Conservation (phyloP, 2,113 vertebrate species). For the Pycnonotus jocosus region DNA sequence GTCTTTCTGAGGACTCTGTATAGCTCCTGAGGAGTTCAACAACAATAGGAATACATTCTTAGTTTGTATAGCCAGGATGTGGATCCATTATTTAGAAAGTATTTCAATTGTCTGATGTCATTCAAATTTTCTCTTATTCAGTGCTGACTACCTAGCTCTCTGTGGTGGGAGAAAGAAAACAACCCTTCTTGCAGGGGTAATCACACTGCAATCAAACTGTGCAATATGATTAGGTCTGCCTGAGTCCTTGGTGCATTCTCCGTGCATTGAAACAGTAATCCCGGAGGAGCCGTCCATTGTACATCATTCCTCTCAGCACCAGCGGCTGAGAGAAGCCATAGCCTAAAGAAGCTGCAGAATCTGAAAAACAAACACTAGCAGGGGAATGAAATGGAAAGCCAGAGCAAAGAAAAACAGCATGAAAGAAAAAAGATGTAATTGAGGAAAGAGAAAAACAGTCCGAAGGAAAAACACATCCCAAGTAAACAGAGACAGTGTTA, state of each 20-base stretch:
- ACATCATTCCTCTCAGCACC: not conserved
- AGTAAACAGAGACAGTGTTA: not conserved
- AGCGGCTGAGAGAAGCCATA: slow-evolving; percentile 25
- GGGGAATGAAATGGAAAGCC: slow-evolving; percentile 18
- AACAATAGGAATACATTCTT: slow-evolving; percentile 19
- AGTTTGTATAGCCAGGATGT: slow-evolving; percentile 25
- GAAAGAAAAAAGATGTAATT: slow-evolving; percentile 25
- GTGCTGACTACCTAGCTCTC: slow-evolving; percentile 10
- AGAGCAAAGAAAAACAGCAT: slow-evolving; percentile 13
- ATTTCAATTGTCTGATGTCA: slow-evolving; percentile 55
- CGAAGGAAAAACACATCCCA: not conserved
- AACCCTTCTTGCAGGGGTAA: slow-evolving; percentile 34
- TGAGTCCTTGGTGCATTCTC: slow-evolving; percentile 29
- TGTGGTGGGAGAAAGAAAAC: slow-evolving; percentile 37
- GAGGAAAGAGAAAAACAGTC: not conserved
- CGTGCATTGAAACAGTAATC: slow-evolving; percentile 26
- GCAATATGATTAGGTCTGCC: slow-evolving; percentile 37
- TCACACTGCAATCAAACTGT: slow-evolving; percentile 58
- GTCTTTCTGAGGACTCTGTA: not conserved
- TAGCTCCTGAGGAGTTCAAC: slow-evolving; percentile 12
- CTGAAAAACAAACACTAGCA: slow-evolving; percentile 51
- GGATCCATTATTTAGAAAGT: slow-evolving; percentile 50
- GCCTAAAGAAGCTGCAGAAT: slow-evolving; percentile 44
- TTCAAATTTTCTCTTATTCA: slow-evolving; percentile 53
- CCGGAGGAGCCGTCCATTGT: slow-evolving; percentile 2